Base-by-base conservation (phyloP, 2,888 invertebrate species). In the Cephus pygmeus region DNA sequence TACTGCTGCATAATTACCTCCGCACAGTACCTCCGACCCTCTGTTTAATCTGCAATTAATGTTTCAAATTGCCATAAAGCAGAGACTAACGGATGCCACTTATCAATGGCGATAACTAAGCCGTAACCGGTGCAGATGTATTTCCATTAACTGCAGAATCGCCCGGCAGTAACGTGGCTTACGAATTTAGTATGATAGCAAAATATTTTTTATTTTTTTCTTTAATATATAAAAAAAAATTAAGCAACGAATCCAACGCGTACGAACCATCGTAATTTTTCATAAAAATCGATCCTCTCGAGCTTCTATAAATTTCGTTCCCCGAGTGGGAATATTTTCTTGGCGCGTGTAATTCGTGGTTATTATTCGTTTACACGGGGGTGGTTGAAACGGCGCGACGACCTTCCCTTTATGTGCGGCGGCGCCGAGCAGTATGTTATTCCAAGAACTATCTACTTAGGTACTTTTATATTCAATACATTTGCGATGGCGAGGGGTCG, bases 401-500 rank as follows among this genome's bases (percentile, higher is more conserved):
- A 56, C 56, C 56, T 56, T 77, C 69, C 76, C 36, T 69, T 75
- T 36, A 75, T 76, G 35, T 35, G 68, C 76, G 73, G 73, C 56
- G 56, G 35, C 69, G 73, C 69, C 75, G 78, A 71, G 85, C 85
- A 85, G 85, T 86, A 87, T 87, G 89, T 90, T 90, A 90, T 89
- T 88, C 86, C 81, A 81, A 82, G 86, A 86, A 88, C 88, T 89
- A 88, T 90, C 89, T 89, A 88, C 89, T 90, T 89, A 87, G 88
- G 83, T 89, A 85, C 90, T 90, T 90, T 90, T 90, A 90, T 90
- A 90, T 90, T 90, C 90, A 90, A 90, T 90, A 90, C 90, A 88
- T 89, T 88, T 83, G 88, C 87, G 84, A 85, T 82, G 85, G 83
- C 79, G 82, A 81, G 80, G 84, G 84, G 77, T 76, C 81, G 79